Conservation (phyloP, 2,113 vertebrate genomes). For the Edolisoma coerulescens region DNA sequence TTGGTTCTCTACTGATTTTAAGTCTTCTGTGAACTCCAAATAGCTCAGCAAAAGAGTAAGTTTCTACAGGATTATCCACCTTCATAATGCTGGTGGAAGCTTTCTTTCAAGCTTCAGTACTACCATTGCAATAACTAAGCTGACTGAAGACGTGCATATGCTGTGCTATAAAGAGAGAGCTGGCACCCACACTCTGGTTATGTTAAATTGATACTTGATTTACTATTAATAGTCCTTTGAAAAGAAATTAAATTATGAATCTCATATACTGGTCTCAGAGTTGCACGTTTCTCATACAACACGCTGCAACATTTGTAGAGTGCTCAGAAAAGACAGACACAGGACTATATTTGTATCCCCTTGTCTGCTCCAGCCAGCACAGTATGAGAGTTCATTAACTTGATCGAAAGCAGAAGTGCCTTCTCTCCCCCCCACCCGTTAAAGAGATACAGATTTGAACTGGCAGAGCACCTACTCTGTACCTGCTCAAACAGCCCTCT, state of each 20-base stretch:
- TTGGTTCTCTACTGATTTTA: not conserved
- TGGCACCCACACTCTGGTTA: not conserved
- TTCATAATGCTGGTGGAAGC: not conserved
- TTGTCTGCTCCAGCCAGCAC: not conserved
- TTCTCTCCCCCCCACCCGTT: not conserved
- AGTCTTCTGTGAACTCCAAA: not conserved
- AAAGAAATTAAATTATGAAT: not conserved
- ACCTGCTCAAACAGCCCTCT: not conserved
- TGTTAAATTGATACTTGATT: slow-evolving; percentile 21
- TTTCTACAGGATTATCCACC: not conserved
- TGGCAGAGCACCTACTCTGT: not conserved
- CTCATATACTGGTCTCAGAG: not conserved
- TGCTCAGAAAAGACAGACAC: not conserved
- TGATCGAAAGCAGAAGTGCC: not conserved
- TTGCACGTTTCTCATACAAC: not conserved
- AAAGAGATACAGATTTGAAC: not conserved
- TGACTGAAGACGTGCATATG: not conserved
- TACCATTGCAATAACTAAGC: not conserved
- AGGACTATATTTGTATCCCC: not conserved
- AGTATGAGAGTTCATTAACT: not conserved
- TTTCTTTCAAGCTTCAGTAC: not conserved
- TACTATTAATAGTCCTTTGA: slow-evolving; percentile 18
- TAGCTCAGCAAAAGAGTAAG: not conserved
- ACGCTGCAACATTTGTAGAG: not conserved
- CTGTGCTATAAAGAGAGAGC: not conserved